Evolutionary conservation across 2,113 vertebrate genomes (phyloP).

Genomic region (Grammomys surdaster): DNA sequence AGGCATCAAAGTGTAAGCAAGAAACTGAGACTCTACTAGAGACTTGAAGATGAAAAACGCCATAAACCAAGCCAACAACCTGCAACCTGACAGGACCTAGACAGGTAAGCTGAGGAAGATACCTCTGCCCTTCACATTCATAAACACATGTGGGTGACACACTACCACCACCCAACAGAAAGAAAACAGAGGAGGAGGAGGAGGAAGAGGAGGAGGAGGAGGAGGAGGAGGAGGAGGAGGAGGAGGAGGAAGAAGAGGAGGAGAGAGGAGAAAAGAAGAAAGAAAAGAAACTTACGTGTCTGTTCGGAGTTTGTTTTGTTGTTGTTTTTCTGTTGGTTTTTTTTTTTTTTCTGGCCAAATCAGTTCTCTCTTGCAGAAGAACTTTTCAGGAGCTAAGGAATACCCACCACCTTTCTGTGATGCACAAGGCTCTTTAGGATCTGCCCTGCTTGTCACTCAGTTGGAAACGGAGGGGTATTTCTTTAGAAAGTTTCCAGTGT

Average conservation of each 20-base stretch:
- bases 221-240: no score
- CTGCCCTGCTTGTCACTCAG: not conserved
- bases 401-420: not conserved
- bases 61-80: not conserved
- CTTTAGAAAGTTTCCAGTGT: conserved; percentile 41
- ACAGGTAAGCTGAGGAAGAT: not conserved
- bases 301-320: not conserved
- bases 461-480: not conserved
- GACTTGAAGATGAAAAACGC: not conserved
- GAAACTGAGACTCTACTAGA: no score
- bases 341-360: not conserved
- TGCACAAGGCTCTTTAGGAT: conserved; percentile 47
- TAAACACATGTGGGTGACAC: not conserved
- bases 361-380: conserved; percentile 29
- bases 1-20: not conserved
- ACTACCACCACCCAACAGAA: not conserved
- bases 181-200: not conserved
- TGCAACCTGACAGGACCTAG: not conserved
- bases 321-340: not conserved
- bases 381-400: conserved; percentile 19
- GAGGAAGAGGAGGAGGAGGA: no score
- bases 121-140: not conserved
- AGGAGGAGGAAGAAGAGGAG: no score
- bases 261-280: not conserved
- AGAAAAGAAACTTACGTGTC: not conserved